Conservation (phyloP, 37 sponge, comb jelly and placozoan genomes). For the Amphimedon queenslandica region DNA sequence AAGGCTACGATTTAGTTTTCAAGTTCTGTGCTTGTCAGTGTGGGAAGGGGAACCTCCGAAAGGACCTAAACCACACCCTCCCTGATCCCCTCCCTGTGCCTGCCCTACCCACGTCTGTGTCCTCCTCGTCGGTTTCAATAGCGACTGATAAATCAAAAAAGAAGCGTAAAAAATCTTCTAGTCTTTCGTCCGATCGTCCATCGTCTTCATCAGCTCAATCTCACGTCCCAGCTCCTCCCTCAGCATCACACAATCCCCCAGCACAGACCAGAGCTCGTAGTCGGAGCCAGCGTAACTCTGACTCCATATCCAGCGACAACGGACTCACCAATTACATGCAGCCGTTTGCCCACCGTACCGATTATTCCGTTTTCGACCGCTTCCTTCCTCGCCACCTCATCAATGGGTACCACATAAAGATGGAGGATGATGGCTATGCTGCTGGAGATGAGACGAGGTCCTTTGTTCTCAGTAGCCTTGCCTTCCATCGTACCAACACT, state of each 20-base stretch:
- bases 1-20: conserved; percentile 85
- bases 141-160: conserved; percentile 26
- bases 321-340: conserved; percentile 53
- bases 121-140: not conserved
- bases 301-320: conserved; percentile 67
- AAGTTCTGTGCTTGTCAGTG: conserved; percentile 80
- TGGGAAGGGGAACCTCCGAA: conserved; percentile 60
- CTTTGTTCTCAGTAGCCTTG: conserved; percentile 74
- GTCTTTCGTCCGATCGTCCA: conserved; percentile 11
- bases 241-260: not conserved
- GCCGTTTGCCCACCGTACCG: conserved; percentile 72
- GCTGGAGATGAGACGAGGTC: conserved; percentile 86
- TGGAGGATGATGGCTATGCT: conserved; percentile 90
- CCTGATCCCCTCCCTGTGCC: not conserved
- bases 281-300: conserved; percentile 31
- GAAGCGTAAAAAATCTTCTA: conserved; percentile 33
- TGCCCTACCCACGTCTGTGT: not conserved
- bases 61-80: conserved; percentile 55
- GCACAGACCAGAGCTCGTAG: not conserved
- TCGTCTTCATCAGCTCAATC: not conserved
- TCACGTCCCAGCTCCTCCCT: not conserved
- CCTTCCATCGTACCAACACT: conserved; percentile 56
- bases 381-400: conserved; percentile 67
- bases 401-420: conserved; percentile 91
- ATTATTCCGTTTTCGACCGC: conserved; percentile 62